Evolutionary conservation across 2,113 vertebrate species (phyloP).

Genomic region (Carassius auratus): DNA sequence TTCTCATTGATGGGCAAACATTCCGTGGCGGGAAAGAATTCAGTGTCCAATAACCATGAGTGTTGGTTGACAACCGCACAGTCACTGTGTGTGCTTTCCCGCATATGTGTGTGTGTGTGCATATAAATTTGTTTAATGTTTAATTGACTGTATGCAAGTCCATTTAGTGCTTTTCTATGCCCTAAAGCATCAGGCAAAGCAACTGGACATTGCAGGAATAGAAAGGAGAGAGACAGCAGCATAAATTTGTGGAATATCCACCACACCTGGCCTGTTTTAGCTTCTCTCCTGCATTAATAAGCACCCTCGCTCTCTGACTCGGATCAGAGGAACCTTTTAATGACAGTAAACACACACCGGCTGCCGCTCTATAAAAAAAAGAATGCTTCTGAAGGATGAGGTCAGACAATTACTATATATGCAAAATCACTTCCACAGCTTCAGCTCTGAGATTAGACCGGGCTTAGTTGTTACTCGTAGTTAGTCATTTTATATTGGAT

Average conservation of each 20-base stretch:
- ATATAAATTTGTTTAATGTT: background rate
- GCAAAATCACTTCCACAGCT: conserved; percentile 58
- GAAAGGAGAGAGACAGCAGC: conserved; percentile 51
- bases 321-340: conserved; percentile 67
- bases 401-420: conserved; percentile 69
- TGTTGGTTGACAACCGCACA: conserved; percentile 15
- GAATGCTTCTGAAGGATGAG: conserved; percentile 23
- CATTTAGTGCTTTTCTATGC: background rate
- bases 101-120: background rate
- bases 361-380: conserved; percentile 5
- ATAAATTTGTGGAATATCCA: conserved; percentile 55
- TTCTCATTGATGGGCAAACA: conserved; percentile 70
- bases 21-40: conserved; percentile 70
- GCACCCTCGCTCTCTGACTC: conserved; percentile 49
- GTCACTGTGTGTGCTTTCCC: background rate
- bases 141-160: background rate
- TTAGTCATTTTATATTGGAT: conserved; percentile 54
- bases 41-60: conserved; percentile 64
- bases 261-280: conserved; percentile 68
- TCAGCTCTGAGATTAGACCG: conserved; percentile 64
- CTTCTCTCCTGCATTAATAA: conserved; percentile 64
- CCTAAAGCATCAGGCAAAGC: background rate
- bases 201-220: background rate
- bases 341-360: conserved; percentile 58
- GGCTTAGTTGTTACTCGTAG: conserved; percentile 74